Conservation (phyloP, 2,797 vertebrate species). For the Lagorchestes hirsutus region DNA sequence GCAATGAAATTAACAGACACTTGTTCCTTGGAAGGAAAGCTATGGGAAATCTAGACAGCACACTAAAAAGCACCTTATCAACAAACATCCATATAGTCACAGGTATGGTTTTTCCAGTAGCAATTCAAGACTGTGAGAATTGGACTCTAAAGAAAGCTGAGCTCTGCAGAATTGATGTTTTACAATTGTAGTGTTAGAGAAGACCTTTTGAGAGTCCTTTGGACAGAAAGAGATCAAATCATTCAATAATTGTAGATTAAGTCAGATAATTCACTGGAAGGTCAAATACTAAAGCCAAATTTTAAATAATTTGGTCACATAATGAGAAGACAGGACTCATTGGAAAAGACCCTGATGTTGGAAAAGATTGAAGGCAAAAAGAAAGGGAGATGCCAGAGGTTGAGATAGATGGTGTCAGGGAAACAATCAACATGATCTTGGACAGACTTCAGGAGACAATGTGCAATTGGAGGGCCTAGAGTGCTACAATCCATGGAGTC, state of each 20-base stretch:
- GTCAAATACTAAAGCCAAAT: background rate
- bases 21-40: background rate
- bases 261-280: background rate
- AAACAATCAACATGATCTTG: background rate
- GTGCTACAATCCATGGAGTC: background rate
- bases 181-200: background rate
- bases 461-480: background rate
- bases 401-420: too few species aligned
- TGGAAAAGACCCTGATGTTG: background rate
- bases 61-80: background rate
- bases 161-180: background rate
- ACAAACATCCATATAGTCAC: background rate
- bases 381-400: background rate
- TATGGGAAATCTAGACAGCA: background rate
- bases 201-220: background rate
- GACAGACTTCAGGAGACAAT: background rate
- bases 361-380: background rate
- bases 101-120: background rate
- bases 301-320: background rate
- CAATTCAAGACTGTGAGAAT: background rate
- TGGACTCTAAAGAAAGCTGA: background rate
- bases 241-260: background rate
- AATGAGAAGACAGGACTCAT: background rate
- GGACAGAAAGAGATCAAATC: background rate
- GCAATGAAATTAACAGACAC: background rate